Evolutionary conservation across 2,797 vertebrate species (phyloP).

Genomic region (Galagoides demidoff): DNA sequence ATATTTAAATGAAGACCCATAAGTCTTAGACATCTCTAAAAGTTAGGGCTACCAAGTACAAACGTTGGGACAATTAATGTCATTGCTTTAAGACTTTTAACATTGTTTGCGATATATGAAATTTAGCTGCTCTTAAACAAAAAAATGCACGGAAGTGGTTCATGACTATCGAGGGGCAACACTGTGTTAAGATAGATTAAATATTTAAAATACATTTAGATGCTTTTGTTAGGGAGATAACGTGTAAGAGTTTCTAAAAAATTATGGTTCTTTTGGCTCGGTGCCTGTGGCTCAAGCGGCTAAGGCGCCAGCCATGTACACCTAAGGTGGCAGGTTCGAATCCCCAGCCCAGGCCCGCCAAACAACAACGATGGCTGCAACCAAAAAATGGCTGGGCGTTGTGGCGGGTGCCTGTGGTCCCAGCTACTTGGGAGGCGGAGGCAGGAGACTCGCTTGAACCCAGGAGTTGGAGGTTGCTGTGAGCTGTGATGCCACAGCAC

Average conservation of each 20-base stretch:
- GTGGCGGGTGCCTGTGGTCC: no score
- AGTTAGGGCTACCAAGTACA: neutral
- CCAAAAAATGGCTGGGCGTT: no score
- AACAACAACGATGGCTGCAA: no score
- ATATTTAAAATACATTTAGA: conserved; percentile 17
- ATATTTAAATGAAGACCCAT: neutral
- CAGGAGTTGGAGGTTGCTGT: no score
- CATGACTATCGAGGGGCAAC: neutral
- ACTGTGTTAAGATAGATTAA: neutral
- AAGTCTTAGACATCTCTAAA: neutral
- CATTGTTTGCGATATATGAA: neutral
- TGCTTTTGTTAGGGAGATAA: conserved; percentile 30
- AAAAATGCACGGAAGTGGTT: neutral
- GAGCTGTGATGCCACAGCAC: no score
- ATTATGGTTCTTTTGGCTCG: neutral
- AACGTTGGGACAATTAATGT: neutral
- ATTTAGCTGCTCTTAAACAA: conserved; percentile 15
- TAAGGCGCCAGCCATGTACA: no score
- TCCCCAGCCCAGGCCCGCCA: no score
- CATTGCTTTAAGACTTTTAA: neutral
- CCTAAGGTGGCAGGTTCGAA: no score
- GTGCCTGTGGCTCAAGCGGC: no score
- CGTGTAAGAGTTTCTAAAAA: neutral
- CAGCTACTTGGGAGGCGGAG: no score
- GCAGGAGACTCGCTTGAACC: no score